A percentile compares a stretch with the other conserved stretches of the same genome.
phyloP scores from a whole-genome alignment of 2,113 vertebrate species.

The Heteronetta atricapilla region DNA sequence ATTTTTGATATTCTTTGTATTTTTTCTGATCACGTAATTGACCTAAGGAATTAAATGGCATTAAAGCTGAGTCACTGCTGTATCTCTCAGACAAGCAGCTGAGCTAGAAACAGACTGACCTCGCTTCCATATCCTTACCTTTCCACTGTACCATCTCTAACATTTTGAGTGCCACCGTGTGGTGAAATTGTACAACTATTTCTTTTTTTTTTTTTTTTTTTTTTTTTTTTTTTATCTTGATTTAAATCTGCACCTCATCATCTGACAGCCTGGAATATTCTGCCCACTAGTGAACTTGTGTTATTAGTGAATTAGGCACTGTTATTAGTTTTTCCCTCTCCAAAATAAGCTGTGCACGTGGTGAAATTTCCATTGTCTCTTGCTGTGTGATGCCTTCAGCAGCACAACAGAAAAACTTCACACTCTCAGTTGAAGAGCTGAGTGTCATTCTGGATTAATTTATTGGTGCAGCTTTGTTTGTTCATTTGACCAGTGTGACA shows the following conservation, averaged over 20 bases:
- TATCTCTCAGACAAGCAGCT: background rate
- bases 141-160: fast-evolving
- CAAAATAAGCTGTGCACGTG: fast-evolving
- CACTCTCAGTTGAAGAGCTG: background rate
- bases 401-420: background rate
- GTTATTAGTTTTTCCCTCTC: background rate
- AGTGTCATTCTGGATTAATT: background rate
- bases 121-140: fast-evolving
- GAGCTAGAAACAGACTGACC: fast-evolving
- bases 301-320: too few species aligned
- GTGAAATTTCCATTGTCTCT: background rate
- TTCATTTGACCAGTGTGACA: background rate
- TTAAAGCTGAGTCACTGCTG: fast-evolving
- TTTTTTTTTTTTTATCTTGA: fast-evolving
- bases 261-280: background rate
- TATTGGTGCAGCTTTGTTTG: background rate
- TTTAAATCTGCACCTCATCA: fast-evolving
- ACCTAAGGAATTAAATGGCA: fast-evolving
- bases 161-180: background rate
- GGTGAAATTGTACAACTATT: fast-evolving
- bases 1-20: background rate
- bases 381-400: background rate
- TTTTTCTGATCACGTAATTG: background rate
- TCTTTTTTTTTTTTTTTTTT: fast-evolving
- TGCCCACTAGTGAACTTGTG: background rate